Percentiles rank a stretch among this genome's conserved stretches.
Conservation (phyloP, 1,140 invertebrate genomes). For the Drosophila murphyi region DNA sequence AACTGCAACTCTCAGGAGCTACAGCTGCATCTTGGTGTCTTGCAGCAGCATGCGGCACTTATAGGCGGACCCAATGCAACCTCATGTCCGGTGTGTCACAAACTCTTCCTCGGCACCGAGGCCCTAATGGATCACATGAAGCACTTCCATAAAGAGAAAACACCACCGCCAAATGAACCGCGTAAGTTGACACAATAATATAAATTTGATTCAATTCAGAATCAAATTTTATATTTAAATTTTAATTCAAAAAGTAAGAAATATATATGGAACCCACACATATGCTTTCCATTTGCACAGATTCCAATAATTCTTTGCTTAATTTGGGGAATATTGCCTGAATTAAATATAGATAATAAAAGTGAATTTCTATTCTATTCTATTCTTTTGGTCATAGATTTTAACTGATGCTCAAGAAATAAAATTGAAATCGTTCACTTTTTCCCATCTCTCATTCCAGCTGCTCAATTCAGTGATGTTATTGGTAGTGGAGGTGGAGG, state of each 20-base stretch:
- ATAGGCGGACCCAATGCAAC: conserved; percentile 95
- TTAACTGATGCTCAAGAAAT: no score
- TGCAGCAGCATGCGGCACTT: conserved; percentile 96
- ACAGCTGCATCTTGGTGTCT: conserved; percentile 93
- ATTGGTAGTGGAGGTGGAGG: conserved; percentile 22
- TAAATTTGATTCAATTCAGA: no score
- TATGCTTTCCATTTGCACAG: neutral
- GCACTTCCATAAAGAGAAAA: conserved; percentile 95
- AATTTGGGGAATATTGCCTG: no score
- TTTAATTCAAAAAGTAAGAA: no score
- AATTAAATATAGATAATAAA: no score
- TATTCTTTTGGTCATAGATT: no score
- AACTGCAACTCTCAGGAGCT: conserved; percentile 87
- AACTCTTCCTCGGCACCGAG: conserved; percentile 95
- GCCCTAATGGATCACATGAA: conserved; percentile 98
- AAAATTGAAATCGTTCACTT: neutral
- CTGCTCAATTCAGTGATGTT: conserved; percentile 50
- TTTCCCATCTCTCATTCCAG: conserved; percentile 2
- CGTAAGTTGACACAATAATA: conserved; percentile 87
- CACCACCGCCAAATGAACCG: conserved; percentile 90
- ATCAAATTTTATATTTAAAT: no score
- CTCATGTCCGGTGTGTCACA: conserved; percentile 95
- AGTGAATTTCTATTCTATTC: no score
- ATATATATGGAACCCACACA: conserved; percentile 66
- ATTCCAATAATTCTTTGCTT: no score